These are phyloP conservation scores for Drosophila miranda DNA, from an alignment of 1,140 invertebrate genomes.

Conservation along the genomic window DNA sequence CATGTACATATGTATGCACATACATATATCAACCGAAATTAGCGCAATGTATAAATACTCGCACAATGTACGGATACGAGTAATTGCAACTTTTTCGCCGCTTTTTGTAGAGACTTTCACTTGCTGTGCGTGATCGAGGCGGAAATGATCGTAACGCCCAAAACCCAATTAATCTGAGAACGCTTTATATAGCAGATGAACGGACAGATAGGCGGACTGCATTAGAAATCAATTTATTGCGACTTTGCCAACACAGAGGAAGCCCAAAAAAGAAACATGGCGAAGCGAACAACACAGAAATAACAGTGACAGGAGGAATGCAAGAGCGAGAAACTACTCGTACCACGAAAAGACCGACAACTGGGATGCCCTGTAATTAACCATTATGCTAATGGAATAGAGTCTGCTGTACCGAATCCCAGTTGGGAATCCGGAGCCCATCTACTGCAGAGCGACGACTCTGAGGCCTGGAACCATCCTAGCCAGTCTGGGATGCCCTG, in stretches of 20 bases:
- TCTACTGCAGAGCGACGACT: too few species aligned
- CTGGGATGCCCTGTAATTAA: neutral
- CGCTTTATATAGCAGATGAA: slow-evolving; percentile 29
- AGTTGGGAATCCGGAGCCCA: too few species aligned
- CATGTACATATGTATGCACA: too few species aligned
- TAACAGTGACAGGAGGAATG: slow-evolving; percentile 1
- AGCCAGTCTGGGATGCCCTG: too few species aligned
- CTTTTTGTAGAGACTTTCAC: slow-evolving; percentile 34
- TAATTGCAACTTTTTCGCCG: slow-evolving; percentile 14
- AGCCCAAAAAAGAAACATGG: slow-evolving; percentile 16
- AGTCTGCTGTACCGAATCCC: too few species aligned
- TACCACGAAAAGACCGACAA: neutral
- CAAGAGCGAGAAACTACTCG: neutral
- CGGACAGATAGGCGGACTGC: slow-evolving; percentile 52
- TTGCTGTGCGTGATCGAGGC: slow-evolving; percentile 26
- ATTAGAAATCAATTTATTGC: slow-evolving; percentile 78
- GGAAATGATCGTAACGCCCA: slow-evolving; percentile 51
- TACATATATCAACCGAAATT: too few species aligned
- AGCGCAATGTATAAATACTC: too few species aligned
- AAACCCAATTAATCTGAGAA: slow-evolving; percentile 41
- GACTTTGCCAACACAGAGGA: slow-evolving; percentile 58
- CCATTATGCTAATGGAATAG: too few species aligned
- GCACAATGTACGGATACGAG: slow-evolving; percentile 5
- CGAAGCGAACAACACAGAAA: slow-evolving; percentile 9
- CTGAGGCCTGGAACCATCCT: too few species aligned